Evolutionary conservation across 2,888 invertebrate genomes (phyloP).

Genomic region (Lamellibrachia satsuma): DNA sequence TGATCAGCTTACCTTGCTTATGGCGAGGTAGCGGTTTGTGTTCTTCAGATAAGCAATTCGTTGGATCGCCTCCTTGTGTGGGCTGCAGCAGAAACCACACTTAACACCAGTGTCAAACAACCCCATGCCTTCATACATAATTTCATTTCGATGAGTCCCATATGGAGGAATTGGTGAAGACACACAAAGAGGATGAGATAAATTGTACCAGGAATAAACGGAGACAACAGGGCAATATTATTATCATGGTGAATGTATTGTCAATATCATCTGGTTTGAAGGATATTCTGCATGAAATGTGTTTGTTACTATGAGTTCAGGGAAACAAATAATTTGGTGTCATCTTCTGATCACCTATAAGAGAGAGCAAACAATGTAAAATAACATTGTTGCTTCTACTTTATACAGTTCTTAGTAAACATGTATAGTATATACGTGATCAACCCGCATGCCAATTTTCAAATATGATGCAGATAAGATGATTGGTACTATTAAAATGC

Average conservation of each 20-base stretch:
- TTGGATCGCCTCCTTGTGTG: conserved; percentile 64
- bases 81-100: conserved; percentile 48
- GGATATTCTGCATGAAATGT: too few relatives aligned
- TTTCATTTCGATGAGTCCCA: neutral
- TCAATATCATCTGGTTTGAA: too few relatives aligned
- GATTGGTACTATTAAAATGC: neutral
- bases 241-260: too few relatives aligned
- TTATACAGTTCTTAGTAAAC: neutral
- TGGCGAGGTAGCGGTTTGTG: conserved; percentile 60
- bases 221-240: too few relatives aligned
- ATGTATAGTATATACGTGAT: neutral
- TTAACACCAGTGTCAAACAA: neutral
- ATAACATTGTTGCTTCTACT: too few relatives aligned
- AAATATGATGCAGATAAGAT: neutral
- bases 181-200: too few relatives aligned
- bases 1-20: conserved; percentile 61
- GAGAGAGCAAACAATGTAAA: too few relatives aligned
- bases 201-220: too few relatives aligned
- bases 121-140: neutral
- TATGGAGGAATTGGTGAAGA: neutral
- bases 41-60: conserved; percentile 60
- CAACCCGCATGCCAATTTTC: neutral
- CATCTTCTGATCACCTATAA: too few relatives aligned
- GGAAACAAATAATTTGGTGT: too few relatives aligned
- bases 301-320: too few relatives aligned